These are phyloP conservation scores for Serranus cabrilla DNA, from an alignment of 2,797 vertebrate species.

Conservation along the genomic window DNA sequence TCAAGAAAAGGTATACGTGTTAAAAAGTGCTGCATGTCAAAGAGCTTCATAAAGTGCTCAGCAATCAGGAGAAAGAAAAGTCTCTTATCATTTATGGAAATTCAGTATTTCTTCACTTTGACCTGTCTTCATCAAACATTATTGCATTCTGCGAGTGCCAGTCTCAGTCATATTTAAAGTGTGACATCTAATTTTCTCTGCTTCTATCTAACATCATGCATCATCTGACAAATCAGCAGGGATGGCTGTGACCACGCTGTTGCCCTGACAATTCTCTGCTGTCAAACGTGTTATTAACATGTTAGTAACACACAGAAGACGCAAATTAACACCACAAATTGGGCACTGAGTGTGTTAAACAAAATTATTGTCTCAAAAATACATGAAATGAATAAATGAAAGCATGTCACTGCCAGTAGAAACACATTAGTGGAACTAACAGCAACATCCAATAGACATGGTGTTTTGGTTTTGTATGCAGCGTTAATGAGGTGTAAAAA, in stretches of 20 bases:
- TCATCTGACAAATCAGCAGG: conserved; percentile 44
- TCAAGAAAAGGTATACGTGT: conserved; percentile 43
- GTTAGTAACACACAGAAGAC: neutral
- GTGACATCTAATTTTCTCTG: conserved; percentile 58
- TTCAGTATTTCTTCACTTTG: conserved; percentile 38
- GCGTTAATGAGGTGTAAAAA: too few relatives aligned
- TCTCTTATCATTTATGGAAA: conserved; percentile 27
- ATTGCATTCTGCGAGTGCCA: conserved; percentile 44
- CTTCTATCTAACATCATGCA: conserved; percentile 27
- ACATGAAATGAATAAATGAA: neutral
- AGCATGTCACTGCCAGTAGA: neutral
- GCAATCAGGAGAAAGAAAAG: conserved; percentile 18
- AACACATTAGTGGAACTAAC: neutral
- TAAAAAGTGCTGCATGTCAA: conserved; percentile 32
- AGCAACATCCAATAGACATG: neutral
- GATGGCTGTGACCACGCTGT: conserved; percentile 28
- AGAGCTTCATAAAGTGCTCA: conserved; percentile 52
- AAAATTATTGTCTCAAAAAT: neutral
- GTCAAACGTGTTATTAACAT: conserved; percentile 33
- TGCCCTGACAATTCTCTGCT: conserved; percentile 22
- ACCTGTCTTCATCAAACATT: conserved; percentile 56
- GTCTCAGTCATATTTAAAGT: conserved; percentile 51
- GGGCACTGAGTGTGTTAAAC: neutral
- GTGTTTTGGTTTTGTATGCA: neutral
- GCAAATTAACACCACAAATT: neutral